Evolutionary conservation across 1,140 invertebrate species (phyloP).

Genomic region (Arion vulgaris): DNA sequence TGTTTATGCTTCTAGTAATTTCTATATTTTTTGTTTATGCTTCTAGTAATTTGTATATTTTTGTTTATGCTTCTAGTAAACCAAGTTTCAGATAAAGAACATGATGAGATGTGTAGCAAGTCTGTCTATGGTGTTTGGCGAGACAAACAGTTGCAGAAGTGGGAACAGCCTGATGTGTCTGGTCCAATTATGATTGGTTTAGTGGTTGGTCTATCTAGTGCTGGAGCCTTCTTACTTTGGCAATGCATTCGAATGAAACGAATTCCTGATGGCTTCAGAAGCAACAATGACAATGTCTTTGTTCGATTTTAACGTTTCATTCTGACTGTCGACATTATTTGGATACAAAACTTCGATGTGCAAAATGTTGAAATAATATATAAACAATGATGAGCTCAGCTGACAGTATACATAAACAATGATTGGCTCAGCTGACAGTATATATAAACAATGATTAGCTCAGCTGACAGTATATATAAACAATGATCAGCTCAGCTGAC

Average conservation of each 20-base stretch:
- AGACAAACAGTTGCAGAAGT: conserved; percentile 28
- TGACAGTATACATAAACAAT: too few species aligned
- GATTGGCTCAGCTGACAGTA: too few species aligned
- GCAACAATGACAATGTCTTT: conserved; percentile 28
- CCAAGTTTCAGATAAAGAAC: neutral
- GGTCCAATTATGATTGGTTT: conserved; percentile 41
- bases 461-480: too few species aligned
- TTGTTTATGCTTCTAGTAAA: neutral
- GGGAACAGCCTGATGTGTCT: conserved; percentile 28
- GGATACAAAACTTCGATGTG: too few species aligned
- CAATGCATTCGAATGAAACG: conserved; percentile 34
- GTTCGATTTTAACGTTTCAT: conserved; percentile 12
- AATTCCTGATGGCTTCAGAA: neutral
- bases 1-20: too few species aligned
- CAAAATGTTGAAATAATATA: too few species aligned
- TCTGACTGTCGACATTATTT: too few species aligned
- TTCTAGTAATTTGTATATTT: too few species aligned
- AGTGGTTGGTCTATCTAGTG: conserved; percentile 24
- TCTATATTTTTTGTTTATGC: too few species aligned
- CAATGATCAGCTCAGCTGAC: too few species aligned
- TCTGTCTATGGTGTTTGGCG: conserved; percentile 41
- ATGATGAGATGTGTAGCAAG: conserved; percentile 27
- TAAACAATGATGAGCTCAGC: too few species aligned
- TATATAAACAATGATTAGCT: too few species aligned
- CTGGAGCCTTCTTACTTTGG: conserved; percentile 39